Percentiles rank a stretch among this genome's conserved stretches.
These are phyloP conservation scores for Lasioglossum lativentre DNA, from an alignment of 2,888 invertebrate species.

Conservation along the genomic window DNA sequence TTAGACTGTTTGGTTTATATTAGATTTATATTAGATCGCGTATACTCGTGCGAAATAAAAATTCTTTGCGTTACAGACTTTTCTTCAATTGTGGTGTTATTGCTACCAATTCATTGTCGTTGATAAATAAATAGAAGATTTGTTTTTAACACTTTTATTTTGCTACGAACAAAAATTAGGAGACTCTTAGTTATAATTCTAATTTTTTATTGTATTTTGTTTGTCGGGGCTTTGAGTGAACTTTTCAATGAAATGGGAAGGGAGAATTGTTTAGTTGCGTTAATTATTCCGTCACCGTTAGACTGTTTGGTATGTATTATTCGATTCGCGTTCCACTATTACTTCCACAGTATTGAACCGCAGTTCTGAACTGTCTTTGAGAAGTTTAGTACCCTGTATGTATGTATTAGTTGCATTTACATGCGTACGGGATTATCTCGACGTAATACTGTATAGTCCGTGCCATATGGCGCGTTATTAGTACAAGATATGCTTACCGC, in stretches of 20 bases:
- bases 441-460: slow-evolving; percentile 39
- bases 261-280: neutral
- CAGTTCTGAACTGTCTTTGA: slow-evolving; percentile 42
- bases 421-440: slow-evolving; percentile 53
- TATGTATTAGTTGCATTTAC: slow-evolving; percentile 50
- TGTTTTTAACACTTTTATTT: too few relatives aligned
- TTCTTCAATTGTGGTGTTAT: too few relatives aligned
- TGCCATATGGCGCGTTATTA: slow-evolving; percentile 53
- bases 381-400: slow-evolving; percentile 40
- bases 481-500: slow-evolving; percentile 48
- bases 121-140: too few relatives aligned
- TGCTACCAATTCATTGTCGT: too few relatives aligned
- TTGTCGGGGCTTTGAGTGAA: neutral
- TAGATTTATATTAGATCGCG: too few relatives aligned
- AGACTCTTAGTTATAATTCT: too few relatives aligned
- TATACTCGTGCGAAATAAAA: too few relatives aligned
- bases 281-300: neutral
- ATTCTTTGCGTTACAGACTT: too few relatives aligned
- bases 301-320: slow-evolving; percentile 3
- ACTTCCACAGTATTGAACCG: slow-evolving; percentile 31
- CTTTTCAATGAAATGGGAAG: neutral
- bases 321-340: slow-evolving; percentile 25
- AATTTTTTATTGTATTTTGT: neutral
- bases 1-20: too few relatives aligned
- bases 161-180: too few relatives aligned